phyloP scores from a whole-genome alignment of 2,888 invertebrate species.

The Drosophila bunnanda region DNA sequence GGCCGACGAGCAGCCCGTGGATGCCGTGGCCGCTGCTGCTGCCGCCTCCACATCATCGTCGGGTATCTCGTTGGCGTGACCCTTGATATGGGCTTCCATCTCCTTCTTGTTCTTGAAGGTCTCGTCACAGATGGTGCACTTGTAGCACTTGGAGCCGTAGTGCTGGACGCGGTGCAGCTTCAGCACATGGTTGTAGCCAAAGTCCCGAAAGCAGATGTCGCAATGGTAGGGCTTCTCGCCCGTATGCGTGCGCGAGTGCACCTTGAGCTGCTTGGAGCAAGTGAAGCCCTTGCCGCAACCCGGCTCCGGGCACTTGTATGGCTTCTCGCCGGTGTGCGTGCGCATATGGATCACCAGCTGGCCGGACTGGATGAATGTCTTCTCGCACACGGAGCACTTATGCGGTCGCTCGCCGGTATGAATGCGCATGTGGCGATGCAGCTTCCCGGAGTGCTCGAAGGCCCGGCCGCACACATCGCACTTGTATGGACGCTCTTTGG shows the following conservation, averaged over 20 bases:
- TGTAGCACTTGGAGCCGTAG: constrained; percentile 96
- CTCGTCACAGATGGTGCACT: constrained; percentile 95
- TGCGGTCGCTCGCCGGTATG: constrained; percentile 95
- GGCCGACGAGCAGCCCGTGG: constrained; percentile 33
- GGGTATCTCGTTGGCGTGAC: constrained; percentile 88
- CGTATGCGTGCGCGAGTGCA: constrained; percentile 95
- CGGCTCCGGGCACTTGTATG: constrained; percentile 92
- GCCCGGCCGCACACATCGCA: constrained; percentile 95
- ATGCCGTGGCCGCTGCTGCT: constrained; percentile 33
- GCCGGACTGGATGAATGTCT: constrained; percentile 96
- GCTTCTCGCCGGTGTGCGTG: constrained; percentile 94
- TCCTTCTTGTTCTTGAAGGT: constrained; percentile 96
- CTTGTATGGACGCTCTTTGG: constrained; percentile 95
- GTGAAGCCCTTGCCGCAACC: constrained; percentile 96
- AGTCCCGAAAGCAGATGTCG: constrained; percentile 95
- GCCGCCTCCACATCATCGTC: constrained; percentile 85
- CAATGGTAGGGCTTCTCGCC: constrained; percentile 96
- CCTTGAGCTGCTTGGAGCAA: constrained; percentile 95
- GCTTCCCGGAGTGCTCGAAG: constrained; percentile 95
- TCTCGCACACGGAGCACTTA: constrained; percentile 93
- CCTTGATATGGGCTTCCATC: constrained; percentile 95
- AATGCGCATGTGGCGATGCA: constrained; percentile 95
- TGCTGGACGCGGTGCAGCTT: constrained; percentile 95
- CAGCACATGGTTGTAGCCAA: constrained; percentile 95
- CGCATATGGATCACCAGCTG: constrained; percentile 96